Evolutionary conservation across 2,113 vertebrate species (phyloP), one percentile per base, ranked within the genome.

Genomic region (Colinus virginianus): DNA sequence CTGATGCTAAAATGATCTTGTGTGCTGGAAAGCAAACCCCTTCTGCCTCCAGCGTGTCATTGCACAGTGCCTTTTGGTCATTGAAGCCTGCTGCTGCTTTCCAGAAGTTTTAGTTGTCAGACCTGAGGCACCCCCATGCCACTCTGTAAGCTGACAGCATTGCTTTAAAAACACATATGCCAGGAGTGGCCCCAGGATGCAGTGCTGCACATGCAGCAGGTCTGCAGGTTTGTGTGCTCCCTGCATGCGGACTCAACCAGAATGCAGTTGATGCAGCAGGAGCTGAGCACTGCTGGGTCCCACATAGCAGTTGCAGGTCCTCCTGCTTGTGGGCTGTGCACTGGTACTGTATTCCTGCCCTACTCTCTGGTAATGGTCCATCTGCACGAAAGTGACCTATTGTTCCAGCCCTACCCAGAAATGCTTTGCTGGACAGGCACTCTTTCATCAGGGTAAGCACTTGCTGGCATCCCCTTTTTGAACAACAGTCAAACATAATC

Each of bases 11-110:
- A 58, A 95, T 25, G 9, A 91, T 66, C 71, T 77, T 95, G 67
- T 97, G 96, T 8, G 67, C 91, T 36, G 93, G 93, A 74, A 97
- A 97, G 14, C 70, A 72, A 77, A 89, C 78, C 1, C 93, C 97
- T 59, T 96, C 97, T 9, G 96, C 97, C 64, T 97, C 75, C 72
- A 97, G 80, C 0, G 69, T 93, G 14, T 95, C 76, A 1, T 95
- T 92, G 0, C 95, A 96, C 51, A 97, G 81, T 0, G 51, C 23
- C 0, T n/a, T 55, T 84, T 89, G 77, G 0, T 28, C 42, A 21
- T 84, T 84, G 77, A 11, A 96, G 87, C 46, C 34, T 74, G 66
- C 79, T 25, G 8, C 96, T 88, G 38, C 91, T 91, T 25, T 95
- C 82, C 32, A 98, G 82, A 32, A 97, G 79, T 22, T 88, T 96